These are phyloP conservation scores for Thalassoma bifasciatum DNA, from an alignment of 2,113 vertebrate species.

Conservation along the genomic window DNA sequence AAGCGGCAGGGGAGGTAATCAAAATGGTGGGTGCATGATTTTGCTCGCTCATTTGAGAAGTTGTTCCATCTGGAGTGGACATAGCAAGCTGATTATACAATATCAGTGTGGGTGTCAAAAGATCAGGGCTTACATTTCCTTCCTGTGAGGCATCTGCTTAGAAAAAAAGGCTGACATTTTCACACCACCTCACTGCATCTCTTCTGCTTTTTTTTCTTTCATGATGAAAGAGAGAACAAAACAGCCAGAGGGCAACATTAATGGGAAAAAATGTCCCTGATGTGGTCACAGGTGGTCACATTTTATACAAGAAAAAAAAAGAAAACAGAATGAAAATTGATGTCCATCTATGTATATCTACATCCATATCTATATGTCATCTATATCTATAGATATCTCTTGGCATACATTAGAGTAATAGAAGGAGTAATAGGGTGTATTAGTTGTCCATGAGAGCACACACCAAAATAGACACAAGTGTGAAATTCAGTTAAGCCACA, in stretches of 20 bases:
- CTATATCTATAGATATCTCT: too few species aligned
- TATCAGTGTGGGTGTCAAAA: conserved; percentile 58
- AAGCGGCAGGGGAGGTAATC: conserved; percentile 69
- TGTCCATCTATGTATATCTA: too few species aligned
- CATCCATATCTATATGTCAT: too few species aligned
- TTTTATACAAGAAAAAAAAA: conserved; percentile 1
- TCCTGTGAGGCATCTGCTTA: conserved; percentile 38
- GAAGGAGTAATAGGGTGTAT: too few species aligned
- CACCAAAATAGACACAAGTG: too few species aligned
- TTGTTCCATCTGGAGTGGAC: conserved; percentile 65
- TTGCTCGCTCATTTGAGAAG: conserved; percentile 61
- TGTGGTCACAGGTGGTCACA: conserved; percentile 20
- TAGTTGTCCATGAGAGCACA: too few species aligned
- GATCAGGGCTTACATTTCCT: conserved; percentile 52
- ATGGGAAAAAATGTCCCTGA: conserved; percentile 13
- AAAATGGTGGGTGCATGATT: conserved; percentile 58
- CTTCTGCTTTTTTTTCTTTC: conserved; percentile 42
- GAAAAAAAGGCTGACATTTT: conserved; percentile 61
- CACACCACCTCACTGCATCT: conserved; percentile 8
- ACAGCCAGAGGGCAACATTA: conserved; percentile 29
- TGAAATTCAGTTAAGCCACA: too few species aligned
- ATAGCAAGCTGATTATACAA: conserved; percentile 64
- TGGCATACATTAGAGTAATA: too few species aligned
- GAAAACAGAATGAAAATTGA: too few species aligned
- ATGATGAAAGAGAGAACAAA: conserved; percentile 24